Evolutionary conservation across 1,140 invertebrate genomes (phyloP), one percentile per base, ranked within the genome.

Genomic region (Sogatella furcifera): DNA sequence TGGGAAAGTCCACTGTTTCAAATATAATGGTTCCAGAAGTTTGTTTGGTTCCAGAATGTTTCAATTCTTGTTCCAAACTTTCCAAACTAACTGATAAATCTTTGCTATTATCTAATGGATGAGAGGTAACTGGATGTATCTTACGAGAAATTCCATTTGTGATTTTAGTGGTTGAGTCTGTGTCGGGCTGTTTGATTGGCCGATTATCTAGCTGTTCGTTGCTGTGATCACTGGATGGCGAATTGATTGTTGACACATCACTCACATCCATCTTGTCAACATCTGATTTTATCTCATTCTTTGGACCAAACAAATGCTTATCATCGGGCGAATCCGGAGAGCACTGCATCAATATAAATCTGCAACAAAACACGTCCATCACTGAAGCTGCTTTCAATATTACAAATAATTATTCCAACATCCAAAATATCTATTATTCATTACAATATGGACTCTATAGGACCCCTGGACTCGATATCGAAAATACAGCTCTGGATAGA

Each of bases 1-100:
- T 66, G 8, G 66, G 66, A 56, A 67, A 67, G 55, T 66, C 65
- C 19, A 63, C 59, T 21, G 63, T 52, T 60, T 64, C 66, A 46
- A 54, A 57, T 46, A 55, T 61, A 52, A 63, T 66, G 0, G 49
- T 56, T 13, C 63, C 63, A 14, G 64, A 22, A 17, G 60, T 43
- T 11, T 65, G 64, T 8, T n/a, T 66, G 0, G 49, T 56, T 13
- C 63, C 63, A 14, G 64, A 22, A 17, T 57, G 43, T 11, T 65
- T 62, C 10, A 64, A 46, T 34, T 67, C 66, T 15, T 64, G 38
- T 44, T 66, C 63, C 24, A 66, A 52, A 34, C 63, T 63, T 41
- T 66, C 65, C 38, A 66, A 54, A 38, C 60, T 66, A n/a, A 66
- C 41, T 15, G 60, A 55, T 3, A 52, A 55, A 24, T 66, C 65